Percentiles rank a stretch among this genome's conserved stretches.
phyloP scores from a whole-genome alignment of 2,113 vertebrate species.

The Antechinus flavipes region DNA sequence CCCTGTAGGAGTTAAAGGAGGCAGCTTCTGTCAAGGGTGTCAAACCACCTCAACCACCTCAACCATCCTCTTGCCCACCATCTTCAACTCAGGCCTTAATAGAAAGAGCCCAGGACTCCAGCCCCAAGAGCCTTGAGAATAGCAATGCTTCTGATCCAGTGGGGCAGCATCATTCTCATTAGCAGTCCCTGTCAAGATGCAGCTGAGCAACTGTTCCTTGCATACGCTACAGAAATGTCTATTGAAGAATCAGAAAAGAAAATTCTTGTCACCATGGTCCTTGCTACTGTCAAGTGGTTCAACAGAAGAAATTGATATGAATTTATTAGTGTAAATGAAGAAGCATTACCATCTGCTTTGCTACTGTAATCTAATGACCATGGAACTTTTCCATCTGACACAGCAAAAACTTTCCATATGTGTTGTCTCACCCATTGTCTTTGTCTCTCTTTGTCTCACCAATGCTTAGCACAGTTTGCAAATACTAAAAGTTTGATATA shows the following conservation, averaged over 20 bases:
- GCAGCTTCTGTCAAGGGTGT: neutral
- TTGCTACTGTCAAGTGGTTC: neutral
- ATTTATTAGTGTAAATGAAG: neutral
- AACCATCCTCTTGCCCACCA: neutral
- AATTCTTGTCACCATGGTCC: neutral
- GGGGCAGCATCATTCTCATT: neutral
- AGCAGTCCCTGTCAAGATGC: neutral
- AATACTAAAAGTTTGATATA: neutral
- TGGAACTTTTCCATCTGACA: neutral
- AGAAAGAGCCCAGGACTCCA: neutral
- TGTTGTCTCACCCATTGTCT: neutral
- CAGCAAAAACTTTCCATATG: neutral
- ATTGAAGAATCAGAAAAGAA: neutral
- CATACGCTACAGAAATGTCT: neutral
- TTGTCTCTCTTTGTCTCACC: neutral
- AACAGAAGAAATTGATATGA: neutral
- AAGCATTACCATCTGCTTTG: neutral
- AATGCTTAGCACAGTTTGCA: neutral
- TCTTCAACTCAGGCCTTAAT: neutral
- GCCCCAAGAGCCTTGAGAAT: neutral
- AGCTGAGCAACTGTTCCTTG: neutral
- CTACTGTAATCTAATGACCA: neutral
- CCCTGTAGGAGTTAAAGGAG: neutral
- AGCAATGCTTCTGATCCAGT: neutral
- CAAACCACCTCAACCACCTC: neutral